Evolutionary conservation across 2,888 invertebrate species (phyloP).

Genomic region (Sarcophaga subvicina): DNA sequence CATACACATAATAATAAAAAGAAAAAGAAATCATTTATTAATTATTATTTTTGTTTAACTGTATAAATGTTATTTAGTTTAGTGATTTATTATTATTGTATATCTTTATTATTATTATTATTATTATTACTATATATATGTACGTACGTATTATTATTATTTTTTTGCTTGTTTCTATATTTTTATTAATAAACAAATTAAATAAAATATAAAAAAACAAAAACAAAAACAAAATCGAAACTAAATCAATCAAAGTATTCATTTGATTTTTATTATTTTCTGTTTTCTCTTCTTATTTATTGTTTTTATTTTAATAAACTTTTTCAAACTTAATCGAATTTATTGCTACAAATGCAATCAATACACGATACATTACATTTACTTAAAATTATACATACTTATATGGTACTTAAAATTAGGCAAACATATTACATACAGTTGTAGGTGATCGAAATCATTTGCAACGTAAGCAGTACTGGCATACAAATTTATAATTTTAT

Average conservation of each 20-base stretch:
- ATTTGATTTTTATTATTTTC: conserved; percentile 16
- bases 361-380: no score
- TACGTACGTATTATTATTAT: conserved; percentile 73
- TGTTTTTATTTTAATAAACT: not conserved
- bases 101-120: conserved; percentile 70
- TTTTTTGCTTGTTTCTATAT: conserved; percentile 69
- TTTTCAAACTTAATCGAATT: not conserved
- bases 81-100: conserved; percentile 69
- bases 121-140: conserved; percentile 59
- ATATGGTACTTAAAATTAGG: no score
- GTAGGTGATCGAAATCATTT: no score
- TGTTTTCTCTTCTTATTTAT: not conserved
- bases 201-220: conserved; percentile 31
- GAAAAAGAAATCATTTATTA: not conserved
- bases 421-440: no score
- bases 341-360: no score
- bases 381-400: no score
- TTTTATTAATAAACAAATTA: conserved; percentile 70
- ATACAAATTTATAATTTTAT: no score
- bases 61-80: conserved; percentile 69
- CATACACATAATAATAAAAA: conserved; percentile 29
- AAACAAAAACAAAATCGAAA: not conserved
- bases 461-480: no score
- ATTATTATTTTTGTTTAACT: conserved; percentile 65
- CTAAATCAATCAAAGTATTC: conserved; percentile 13